Percentiles rank a stretch among this genome's conserved stretches.
Evolutionary conservation across 2,888 invertebrate genomes (phyloP).

Genomic region (Pimpla rufipes): DNA sequence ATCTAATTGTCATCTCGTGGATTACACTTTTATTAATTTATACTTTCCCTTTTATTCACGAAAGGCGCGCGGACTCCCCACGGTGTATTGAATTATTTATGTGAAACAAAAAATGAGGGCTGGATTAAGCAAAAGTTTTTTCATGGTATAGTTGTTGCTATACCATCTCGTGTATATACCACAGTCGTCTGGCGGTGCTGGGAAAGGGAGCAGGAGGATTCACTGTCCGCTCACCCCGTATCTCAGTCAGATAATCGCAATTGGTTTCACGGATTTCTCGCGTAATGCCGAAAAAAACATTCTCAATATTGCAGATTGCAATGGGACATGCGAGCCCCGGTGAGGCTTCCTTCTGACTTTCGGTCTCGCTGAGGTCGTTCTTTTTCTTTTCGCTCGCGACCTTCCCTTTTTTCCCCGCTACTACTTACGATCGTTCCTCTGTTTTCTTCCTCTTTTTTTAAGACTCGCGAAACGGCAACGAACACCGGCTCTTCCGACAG

Average conservation of each 20-base stretch:
- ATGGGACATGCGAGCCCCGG: conserved; percentile 77
- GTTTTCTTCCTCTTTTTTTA: conserved; percentile 20
- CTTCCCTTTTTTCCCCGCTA: conserved; percentile 25
- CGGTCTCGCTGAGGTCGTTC: conserved; percentile 44
- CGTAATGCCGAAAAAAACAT: conserved; percentile 75
- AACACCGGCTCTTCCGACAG: conserved; percentile 35
- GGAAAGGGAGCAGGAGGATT: conserved; percentile 57
- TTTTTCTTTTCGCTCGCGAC: conserved; percentile 37
- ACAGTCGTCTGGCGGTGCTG: conserved; percentile 21
- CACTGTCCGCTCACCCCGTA: conserved; percentile 68
- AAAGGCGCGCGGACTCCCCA: not conserved
- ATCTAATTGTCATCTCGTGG: not conserved
- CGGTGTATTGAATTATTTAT: not conserved
- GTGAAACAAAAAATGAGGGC: conserved; percentile 31
- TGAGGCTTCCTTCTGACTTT: conserved; percentile 66
- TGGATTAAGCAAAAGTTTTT: conserved; percentile 17
- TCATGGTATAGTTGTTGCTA: conserved; percentile 10
- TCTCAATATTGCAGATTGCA: conserved; percentile 78
- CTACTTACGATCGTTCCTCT: conserved; percentile 14
- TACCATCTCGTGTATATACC: conserved; percentile 8
- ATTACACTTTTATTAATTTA: conserved; percentile 17
- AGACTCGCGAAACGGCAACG: conserved; percentile 40
- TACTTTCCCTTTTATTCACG: not conserved
- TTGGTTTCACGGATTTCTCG: conserved; percentile 76
- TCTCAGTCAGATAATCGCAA: conserved; percentile 82